These are phyloP conservation scores for Brienomyrus brachyistius DNA, from an alignment of 2,113 vertebrate species.

Conservation along the genomic window DNA sequence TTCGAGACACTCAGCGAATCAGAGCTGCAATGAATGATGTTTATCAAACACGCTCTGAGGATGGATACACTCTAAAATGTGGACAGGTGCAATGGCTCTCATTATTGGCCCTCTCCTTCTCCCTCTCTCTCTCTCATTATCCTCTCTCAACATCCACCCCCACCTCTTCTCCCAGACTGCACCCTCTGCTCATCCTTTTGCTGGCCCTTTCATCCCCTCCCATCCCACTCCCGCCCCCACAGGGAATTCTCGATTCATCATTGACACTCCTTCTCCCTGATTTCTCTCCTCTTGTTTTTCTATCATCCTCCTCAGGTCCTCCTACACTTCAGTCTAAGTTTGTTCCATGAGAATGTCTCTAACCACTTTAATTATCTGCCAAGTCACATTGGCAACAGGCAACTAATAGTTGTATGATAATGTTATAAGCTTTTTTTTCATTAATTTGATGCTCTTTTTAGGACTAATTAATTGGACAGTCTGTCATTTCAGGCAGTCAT, in stretches of 20 bases:
- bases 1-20: background rate
- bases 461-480: background rate
- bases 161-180: background rate
- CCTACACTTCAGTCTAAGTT: background rate
- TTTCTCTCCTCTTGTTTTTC: constrained; percentile 10
- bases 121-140: background rate
- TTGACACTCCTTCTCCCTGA: constrained; percentile 7
- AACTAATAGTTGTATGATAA: background rate
- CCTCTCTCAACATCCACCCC: constrained; percentile 13
- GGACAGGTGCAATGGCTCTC: background rate
- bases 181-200: constrained; percentile 17
- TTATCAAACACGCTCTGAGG: background rate
- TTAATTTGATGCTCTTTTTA: constrained; percentile 13
- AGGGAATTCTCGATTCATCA: background rate
- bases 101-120: constrained; percentile 11
- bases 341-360: background rate
- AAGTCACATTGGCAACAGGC: background rate
- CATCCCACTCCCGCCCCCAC: background rate
- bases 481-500: background rate
- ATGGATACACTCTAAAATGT: background rate
- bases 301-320: background rate
- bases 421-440: background rate
- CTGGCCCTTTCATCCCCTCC: background rate
- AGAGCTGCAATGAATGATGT: background rate
- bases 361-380: background rate